These are phyloP conservation scores for Rhabdornis inornatus DNA, from an alignment of 2,113 vertebrate species.

Conservation along the genomic window DNA sequence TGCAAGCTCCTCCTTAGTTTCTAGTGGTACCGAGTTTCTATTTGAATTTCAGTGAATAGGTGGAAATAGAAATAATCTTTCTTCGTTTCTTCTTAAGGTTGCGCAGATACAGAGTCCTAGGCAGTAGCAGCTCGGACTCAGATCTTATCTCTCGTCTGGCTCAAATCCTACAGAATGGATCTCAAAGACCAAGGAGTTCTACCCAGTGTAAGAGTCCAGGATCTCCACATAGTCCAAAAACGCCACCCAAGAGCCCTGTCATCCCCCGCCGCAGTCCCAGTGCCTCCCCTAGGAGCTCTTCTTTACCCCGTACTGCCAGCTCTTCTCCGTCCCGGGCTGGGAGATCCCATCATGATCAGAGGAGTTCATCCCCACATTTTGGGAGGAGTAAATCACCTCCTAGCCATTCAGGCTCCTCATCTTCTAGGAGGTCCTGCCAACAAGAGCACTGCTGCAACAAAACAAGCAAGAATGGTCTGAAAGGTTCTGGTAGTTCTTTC, in stretches of 20 bases:
- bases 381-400: conserved; percentile 94
- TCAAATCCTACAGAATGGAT: conserved; percentile 92
- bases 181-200: conserved; percentile 78
- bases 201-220: conserved; percentile 81
- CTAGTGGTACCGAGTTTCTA: background rate
- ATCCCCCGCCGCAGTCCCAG: conserved; percentile 90
- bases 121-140: conserved; percentile 90
- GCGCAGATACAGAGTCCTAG: conserved; percentile 89
- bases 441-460: conserved; percentile 89
- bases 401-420: conserved; percentile 93
- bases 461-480: conserved; percentile 78
- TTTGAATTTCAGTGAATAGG: background rate
- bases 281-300: conserved; percentile 91
- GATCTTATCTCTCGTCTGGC: conserved; percentile 94
- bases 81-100: conserved; percentile 74
- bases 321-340: conserved; percentile 92
- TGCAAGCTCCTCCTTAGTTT: background rate
- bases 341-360: conserved; percentile 82
- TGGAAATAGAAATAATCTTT: conserved; percentile 53
- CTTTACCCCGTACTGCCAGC: conserved; percentile 92
- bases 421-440: conserved; percentile 87
- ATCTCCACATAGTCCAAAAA: conserved; percentile 83
- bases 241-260: conserved; percentile 85
- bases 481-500: conserved; percentile 74
- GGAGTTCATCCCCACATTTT: conserved; percentile 81